phyloP scores from a whole-genome alignment of 2,797 vertebrate species.

The Eospalax fontanierii region DNA sequence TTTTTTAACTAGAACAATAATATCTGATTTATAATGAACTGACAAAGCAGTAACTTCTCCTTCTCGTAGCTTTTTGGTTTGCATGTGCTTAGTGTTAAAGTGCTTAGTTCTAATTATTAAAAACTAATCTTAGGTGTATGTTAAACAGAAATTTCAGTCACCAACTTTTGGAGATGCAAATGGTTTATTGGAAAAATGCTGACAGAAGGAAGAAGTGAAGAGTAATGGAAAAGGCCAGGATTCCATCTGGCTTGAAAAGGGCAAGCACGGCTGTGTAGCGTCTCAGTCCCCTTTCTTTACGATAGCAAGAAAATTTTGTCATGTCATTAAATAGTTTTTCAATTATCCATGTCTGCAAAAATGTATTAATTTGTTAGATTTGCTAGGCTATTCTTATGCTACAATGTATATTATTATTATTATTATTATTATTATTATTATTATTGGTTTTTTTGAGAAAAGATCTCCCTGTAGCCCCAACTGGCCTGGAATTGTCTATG shows the following conservation, averaged over 20 bases:
- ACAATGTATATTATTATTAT: no score
- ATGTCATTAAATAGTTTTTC: background rate
- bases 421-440: no score
- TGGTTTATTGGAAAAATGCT: background rate
- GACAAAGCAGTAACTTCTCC: conserved; percentile 26
- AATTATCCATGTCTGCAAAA: background rate
- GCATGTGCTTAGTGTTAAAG: background rate
- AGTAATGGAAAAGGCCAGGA: background rate
- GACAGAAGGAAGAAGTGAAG: background rate
- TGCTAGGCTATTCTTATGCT: no score
- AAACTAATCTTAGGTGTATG: background rate
- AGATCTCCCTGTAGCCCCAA: no score
- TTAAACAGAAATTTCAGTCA: conserved; percentile 52
- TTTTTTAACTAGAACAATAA: conserved; percentile 29
- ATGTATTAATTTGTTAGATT: conserved; percentile 38
- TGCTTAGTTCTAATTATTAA: conserved; percentile 26
- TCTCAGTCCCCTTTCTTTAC: background rate
- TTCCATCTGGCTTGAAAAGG: background rate
- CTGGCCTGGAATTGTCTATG: no score
- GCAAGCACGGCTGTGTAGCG: background rate
- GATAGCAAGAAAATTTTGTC: conserved; percentile 13
- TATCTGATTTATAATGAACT: conserved; percentile 16
- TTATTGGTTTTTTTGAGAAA: no score
- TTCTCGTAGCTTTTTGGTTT: conserved; percentile 22
- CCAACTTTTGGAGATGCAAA: conserved; percentile 2